Evolutionary conservation across 1,140 invertebrate species (phyloP), one percentile per base, ranked within the genome.

Genomic region (Drosophila jambulina): DNA sequence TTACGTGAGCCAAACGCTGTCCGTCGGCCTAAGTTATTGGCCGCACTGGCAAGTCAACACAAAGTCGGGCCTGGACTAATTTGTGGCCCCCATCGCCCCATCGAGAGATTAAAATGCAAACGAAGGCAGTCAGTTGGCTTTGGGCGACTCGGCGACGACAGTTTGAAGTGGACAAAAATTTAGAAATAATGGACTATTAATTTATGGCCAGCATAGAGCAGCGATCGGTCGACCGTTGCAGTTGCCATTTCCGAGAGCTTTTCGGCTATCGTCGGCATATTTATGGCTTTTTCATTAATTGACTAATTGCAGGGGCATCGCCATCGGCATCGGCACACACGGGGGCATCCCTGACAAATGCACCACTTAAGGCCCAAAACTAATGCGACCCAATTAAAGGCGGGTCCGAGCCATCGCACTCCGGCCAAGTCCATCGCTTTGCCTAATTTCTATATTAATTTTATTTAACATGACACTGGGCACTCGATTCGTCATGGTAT

Each of bases 381-480:
- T 82, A 90, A 90, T 90, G 77, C 60, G 68, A 51, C 46, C 75
- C 65, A 86, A 88, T 80, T 78, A 88, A 87, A 76, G 64, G 75
- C 67, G 53, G 48, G 4, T 45, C 62, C 54, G 48, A 36, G 46
- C 23, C 48, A 32, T 58, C 23, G 34, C 46, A 40, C 46, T 57
- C 45, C 23, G 59, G 6, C 21, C 21, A 25, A 27, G 45, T 63
- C 46, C 4, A 17, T 15, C 36, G 21, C 32, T 74, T 74, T 79
- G 83, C 84, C 81, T 90, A 90, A 90, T 85, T 90, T 90, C 85
- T 90, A 83, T 75, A 91, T 91, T 75, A 91, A 91, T 91, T 91
- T 84, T 84, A 67, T 83, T 84, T 88, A 87, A 87, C 80, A 83
- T 70, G 79, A 75, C 78, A 71, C 32, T 59, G 34, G 58, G 51